Evolutionary conservation across 2,888 invertebrate species (phyloP), one percentile per base, ranked within the genome.

Genomic region (Kuschelorhynchus macadamiae): DNA sequence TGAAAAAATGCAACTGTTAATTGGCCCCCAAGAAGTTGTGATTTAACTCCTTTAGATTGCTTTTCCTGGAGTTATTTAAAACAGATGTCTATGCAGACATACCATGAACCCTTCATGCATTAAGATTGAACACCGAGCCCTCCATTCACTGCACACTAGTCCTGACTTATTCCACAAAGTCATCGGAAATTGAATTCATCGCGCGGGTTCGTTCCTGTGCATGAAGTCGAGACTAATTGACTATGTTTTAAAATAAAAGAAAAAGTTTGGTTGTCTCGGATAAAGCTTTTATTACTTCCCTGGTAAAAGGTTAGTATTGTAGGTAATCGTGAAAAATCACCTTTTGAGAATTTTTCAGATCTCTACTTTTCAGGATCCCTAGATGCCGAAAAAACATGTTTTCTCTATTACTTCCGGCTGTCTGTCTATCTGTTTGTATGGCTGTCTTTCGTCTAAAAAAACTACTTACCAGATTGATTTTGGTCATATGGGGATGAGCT

Each of bases 141-240:
- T 49, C 9, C 30, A 12, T 49, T 49, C 20, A 14, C 17, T 44
- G 8, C 42, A 25, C 41, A 18, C n/a, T 9, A 39, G 55, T 39
- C 12, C 36, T 55, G 36, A 55, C 39, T 55, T 55, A 41, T 36
- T 55, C 39, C 21, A 20, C 30, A 55, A 39, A 39, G 39, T 39
- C 32, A 39, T 41, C 39, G 55, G 33, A 55, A 55, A 55, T 44
- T 44, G 32, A 18, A 17, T 30, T 46, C 46, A 57, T 57, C 32
- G 47, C 46, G 46, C 46, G 32, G 11, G 44, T 46, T 46, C 14
- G 4, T 41, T 8, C 3, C 2, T n/a, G 21, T 16, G 17, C 11
- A 17, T 17, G 11, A 17, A 5, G 44, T 44, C 16, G 11, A 44
- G 17, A 16, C 16, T 16, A 1, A 46, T 46, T 14, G 17, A 16